phyloP scores from a whole-genome alignment of 2,797 vertebrate genomes.

The Bovichtus diacanthus region DNA sequence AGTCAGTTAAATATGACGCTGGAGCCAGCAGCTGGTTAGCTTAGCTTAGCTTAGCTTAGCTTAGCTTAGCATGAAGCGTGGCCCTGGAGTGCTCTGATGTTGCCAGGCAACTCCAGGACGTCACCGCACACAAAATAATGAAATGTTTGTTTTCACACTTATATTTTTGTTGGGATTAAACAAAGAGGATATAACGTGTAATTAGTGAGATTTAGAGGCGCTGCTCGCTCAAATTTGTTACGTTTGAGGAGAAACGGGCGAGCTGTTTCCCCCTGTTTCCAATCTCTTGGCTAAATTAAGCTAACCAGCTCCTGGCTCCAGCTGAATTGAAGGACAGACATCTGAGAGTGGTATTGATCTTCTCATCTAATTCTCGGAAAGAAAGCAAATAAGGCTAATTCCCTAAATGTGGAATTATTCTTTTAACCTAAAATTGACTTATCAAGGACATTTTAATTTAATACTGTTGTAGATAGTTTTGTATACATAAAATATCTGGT shows the following conservation, averaged over 20 bases:
- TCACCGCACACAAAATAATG: not conserved
- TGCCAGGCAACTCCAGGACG: conserved; percentile 7
- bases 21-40: conserved; percentile 4
- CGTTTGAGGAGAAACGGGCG: not conserved
- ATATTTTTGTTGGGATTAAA: not conserved
- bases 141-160: not conserved
- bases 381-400: conserved; percentile 29
- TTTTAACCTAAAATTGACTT: conserved; percentile 37
- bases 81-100: not conserved
- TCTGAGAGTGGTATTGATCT: conserved; percentile 11
- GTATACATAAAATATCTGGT: not conserved
- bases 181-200: not conserved
- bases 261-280: not conserved
- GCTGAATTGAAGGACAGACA: conserved; percentile 31
- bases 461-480: not conserved
- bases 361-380: conserved; percentile 27
- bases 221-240: not conserved
- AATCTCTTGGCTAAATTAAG: conserved; percentile 19
- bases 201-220: not conserved
- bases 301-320: conserved; percentile 19
- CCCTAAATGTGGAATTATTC: conserved; percentile 22
- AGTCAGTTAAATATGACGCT: not conserved
- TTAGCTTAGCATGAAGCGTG: no score
- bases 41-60: no score
- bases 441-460: conserved; percentile 11